Evolutionary conservation across 2,797 vertebrate species (phyloP).

Genomic region (Euphonia xanthogaster): DNA sequence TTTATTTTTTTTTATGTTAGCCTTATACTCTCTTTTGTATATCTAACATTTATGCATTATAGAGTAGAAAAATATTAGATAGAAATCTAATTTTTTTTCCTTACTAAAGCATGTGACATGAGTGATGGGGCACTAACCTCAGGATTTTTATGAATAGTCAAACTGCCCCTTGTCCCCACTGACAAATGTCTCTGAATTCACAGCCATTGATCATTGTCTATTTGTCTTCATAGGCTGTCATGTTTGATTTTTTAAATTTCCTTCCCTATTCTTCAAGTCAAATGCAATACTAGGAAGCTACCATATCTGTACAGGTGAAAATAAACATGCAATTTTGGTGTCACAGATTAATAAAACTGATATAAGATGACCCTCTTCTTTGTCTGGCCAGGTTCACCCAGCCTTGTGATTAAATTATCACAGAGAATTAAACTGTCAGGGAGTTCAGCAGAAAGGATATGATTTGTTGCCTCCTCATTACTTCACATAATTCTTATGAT

Average conservation of each 20-base stretch:
- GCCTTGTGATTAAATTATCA: constrained; percentile 62
- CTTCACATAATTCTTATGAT: constrained; percentile 70
- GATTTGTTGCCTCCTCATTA: constrained; percentile 64
- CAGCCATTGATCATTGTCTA: neutral
- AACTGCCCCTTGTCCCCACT: neutral
- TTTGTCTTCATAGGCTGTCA: neutral
- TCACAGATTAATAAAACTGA: neutral
- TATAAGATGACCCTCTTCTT: neutral
- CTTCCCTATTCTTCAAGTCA: neutral
- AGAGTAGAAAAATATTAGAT: neutral
- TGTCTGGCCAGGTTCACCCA: neutral
- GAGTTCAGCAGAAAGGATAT: constrained; percentile 14
- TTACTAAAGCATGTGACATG: neutral
- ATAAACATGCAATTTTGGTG: neutral
- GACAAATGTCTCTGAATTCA: neutral
- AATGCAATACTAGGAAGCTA: neutral
- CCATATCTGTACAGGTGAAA: neutral
- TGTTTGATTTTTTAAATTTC: neutral
- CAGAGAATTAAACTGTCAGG: constrained; percentile 66
- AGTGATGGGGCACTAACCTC: neutral
- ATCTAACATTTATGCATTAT: neutral
- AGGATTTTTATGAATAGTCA: neutral
- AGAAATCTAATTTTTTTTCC: neutral
- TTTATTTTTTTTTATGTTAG: neutral
- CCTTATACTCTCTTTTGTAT: neutral